These are phyloP conservation scores for Scomber colias DNA, from an alignment of 2,113 vertebrate genomes.

Conservation along the genomic window DNA sequence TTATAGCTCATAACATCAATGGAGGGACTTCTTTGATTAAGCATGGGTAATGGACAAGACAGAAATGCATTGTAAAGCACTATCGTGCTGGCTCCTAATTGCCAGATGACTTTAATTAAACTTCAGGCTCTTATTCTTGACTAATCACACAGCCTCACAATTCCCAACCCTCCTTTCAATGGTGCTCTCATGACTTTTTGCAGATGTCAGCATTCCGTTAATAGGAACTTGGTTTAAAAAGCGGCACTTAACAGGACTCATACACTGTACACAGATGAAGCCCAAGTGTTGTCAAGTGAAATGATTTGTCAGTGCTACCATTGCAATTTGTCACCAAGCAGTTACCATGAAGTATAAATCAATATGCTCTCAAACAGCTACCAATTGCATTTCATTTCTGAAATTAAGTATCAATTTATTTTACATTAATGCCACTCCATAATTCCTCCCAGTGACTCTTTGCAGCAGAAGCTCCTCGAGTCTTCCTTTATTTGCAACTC, in stretches of 20 bases:
- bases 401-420: conserved; percentile 68
- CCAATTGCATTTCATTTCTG: conserved; percentile 53
- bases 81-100: conserved; percentile 74
- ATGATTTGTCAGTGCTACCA: conserved; percentile 49
- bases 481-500: conserved; percentile 6
- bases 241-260: conserved; percentile 65
- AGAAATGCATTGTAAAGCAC: conserved; percentile 78
- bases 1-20: conserved; percentile 74
- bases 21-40: conserved; percentile 75
- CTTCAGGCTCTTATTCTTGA: conserved; percentile 78
- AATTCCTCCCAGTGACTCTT: conserved; percentile 27
- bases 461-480: conserved; percentile 38
- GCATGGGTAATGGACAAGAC: conserved; percentile 78
- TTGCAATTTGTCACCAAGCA: conserved; percentile 59
- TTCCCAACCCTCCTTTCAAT: conserved; percentile 61
- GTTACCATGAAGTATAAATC: conserved; percentile 59
- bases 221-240: conserved; percentile 64
- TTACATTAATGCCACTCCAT: conserved; percentile 54
- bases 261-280: conserved; percentile 47
- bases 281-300: conserved; percentile 44
- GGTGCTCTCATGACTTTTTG: conserved; percentile 64
- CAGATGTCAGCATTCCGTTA: conserved; percentile 75
- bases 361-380: conserved; percentile 58
- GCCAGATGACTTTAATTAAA: conserved; percentile 85
- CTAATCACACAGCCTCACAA: conserved; percentile 64